Evolutionary conservation across 1,140 invertebrate species (phyloP).

Genomic region (Drosophila suzukii): DNA sequence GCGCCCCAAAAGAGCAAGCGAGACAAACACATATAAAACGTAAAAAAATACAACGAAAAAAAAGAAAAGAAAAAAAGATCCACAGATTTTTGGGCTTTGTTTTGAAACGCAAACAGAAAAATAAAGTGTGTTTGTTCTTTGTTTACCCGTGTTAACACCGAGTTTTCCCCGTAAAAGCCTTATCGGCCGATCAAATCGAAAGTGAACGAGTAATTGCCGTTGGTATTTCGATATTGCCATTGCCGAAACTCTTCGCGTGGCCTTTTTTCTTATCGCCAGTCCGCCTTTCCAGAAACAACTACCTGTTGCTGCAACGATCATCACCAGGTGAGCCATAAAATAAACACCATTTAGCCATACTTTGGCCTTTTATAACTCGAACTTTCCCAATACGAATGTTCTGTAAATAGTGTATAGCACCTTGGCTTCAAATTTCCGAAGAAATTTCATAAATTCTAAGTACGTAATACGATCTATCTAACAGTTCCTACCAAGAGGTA

Average conservation of each 20-base stretch:
- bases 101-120: slow-evolving; percentile 16
- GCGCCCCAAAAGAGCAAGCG: slow-evolving; percentile 33
- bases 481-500: too few species aligned
- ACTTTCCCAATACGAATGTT: background rate
- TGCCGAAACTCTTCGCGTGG: slow-evolving; percentile 30
- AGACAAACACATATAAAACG: slow-evolving; percentile 34
- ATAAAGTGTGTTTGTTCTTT: slow-evolving; percentile 50
- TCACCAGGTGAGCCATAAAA: slow-evolving; percentile 31
- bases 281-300: slow-evolving; percentile 7
- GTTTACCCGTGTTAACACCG: slow-evolving; percentile 36
- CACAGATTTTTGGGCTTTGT: slow-evolving; percentile 38
- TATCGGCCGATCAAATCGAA: slow-evolving; percentile 64
- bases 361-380: too few species aligned
- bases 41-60: slow-evolving; percentile 34
- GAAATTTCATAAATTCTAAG: too few species aligned
- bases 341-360: background rate
- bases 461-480: too few species aligned
- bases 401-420: background rate
- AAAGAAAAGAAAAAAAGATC: slow-evolving; percentile 29
- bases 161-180: slow-evolving; percentile 28
- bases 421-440: too few species aligned
- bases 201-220: slow-evolving; percentile 64
- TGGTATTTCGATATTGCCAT: slow-evolving; percentile 35
- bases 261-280: slow-evolving; percentile 39
- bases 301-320: slow-evolving; percentile 28